Percentiles rank a stretch among this genome's conserved stretches.
phyloP scores from a whole-genome alignment of 2,797 vertebrate species.

The Harpagifer antarcticus region DNA sequence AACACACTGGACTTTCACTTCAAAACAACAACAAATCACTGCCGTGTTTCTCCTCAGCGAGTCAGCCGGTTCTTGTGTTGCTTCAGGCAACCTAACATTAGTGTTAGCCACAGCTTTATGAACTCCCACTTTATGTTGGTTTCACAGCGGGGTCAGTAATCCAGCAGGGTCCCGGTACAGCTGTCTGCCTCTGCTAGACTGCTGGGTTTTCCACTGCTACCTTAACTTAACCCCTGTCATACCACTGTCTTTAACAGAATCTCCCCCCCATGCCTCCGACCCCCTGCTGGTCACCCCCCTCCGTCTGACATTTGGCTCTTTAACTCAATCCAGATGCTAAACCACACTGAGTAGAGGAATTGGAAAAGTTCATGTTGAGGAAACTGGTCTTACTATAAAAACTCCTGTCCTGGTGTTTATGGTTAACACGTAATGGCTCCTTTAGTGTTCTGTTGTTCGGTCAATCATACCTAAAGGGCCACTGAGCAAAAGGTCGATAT shows the following conservation, averaged over 20 bases:
- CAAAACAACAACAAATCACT: slow-evolving; percentile 23
- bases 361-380: not conserved
- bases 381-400: slow-evolving; percentile 19
- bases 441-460: slow-evolving; percentile 24
- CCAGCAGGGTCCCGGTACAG: slow-evolving; percentile 42
- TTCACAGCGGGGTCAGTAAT: slow-evolving; percentile 70
- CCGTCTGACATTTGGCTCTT: slow-evolving; percentile 72
- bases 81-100: slow-evolving; percentile 52
- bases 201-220: slow-evolving; percentile 46
- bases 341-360: slow-evolving; percentile 33
- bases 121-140: slow-evolving; percentile 72
- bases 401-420: slow-evolving; percentile 27
- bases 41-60: slow-evolving; percentile 3
- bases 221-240: slow-evolving; percentile 39
- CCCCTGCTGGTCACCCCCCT: slow-evolving; percentile 53
- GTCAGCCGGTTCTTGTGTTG: slow-evolving; percentile 5
- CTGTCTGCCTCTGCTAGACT: slow-evolving; percentile 13
- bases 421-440: slow-evolving; percentile 33
- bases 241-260: slow-evolving; percentile 35
- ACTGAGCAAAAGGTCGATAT: not conserved
- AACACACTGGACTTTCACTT: slow-evolving; percentile 29
- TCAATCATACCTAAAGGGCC: slow-evolving; percentile 6
- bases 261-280: slow-evolving; percentile 25
- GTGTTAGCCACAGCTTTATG: slow-evolving; percentile 72
- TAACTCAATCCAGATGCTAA: slow-evolving; percentile 81